A percentile compares a stretch with the other conserved stretches of the same genome.
Evolutionary conservation across 2,888 invertebrate species (phyloP).

Genomic region (Ernsta delagoae): DNA sequence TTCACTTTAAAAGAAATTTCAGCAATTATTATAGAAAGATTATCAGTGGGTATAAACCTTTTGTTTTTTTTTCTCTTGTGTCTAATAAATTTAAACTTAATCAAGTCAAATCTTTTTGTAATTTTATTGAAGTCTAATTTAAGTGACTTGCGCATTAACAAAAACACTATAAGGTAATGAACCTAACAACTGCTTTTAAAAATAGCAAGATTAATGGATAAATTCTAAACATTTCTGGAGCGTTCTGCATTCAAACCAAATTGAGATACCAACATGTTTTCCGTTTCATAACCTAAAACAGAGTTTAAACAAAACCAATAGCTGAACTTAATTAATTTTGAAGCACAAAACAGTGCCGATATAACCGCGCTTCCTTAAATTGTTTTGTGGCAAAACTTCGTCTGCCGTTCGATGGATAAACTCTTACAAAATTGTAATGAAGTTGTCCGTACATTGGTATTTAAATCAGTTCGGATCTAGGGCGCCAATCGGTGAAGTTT

Average conservation of each 20-base stretch:
- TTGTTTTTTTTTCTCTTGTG: too few relatives aligned
- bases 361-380: constrained; percentile 35
- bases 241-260: neutral
- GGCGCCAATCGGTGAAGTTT: neutral
- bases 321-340: constrained; percentile 36
- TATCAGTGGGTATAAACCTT: too few relatives aligned
- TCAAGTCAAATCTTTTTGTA: too few relatives aligned
- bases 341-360: constrained; percentile 33
- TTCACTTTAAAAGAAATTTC: neutral
- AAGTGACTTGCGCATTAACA: too few relatives aligned
- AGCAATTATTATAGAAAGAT: too few relatives aligned
- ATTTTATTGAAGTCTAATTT: too few relatives aligned
- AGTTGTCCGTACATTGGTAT: constrained; percentile 7
- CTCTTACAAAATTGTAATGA: constrained; percentile 14
- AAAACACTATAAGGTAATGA: too few relatives aligned
- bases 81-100: too few relatives aligned
- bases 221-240: neutral
- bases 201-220: too few relatives aligned
- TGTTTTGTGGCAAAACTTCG: constrained; percentile 34
- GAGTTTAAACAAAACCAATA: constrained; percentile 35
- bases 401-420: constrained; percentile 18
- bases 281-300: constrained; percentile 21
- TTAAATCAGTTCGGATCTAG: neutral
- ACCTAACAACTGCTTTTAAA: too few relatives aligned
- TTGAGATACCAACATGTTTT: neutral